A percentile compares a stretch with the other conserved stretches of the same genome.
These are phyloP conservation scores for Astreopora myriophthalma DNA, from an alignment of 64 coral and sea anemone genomes.

Conservation along the genomic window DNA sequence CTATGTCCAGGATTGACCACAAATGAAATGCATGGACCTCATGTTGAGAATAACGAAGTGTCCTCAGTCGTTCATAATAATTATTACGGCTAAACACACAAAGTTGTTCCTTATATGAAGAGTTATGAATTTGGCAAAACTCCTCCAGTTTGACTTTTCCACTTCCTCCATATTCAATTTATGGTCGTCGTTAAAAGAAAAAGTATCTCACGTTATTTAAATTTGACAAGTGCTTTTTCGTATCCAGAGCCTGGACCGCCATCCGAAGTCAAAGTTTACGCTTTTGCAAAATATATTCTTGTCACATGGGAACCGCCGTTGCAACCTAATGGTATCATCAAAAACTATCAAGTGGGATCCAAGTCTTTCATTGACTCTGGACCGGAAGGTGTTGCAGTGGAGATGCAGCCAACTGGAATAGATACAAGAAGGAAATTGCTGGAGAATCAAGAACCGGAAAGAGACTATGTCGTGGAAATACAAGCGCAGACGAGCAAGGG, in stretches of 20 bases:
- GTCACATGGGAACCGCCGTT: constrained; percentile 31
- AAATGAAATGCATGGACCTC: too few relatives aligned
- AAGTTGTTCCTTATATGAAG: too few relatives aligned
- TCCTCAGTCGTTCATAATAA: too few relatives aligned
- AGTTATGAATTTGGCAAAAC: too few relatives aligned
- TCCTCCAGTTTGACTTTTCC: too few relatives aligned
- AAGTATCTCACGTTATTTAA: too few relatives aligned
- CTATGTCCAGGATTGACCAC: too few relatives aligned
- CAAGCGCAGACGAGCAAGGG: constrained; percentile 15
- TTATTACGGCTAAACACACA: too few relatives aligned
- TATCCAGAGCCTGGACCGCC: constrained; percentile 36
- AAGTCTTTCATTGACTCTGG: not conserved
- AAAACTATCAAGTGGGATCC: constrained; percentile 17
- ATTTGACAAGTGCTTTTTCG: too few relatives aligned
- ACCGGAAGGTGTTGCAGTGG: not conserved
- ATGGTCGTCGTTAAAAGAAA: too few relatives aligned
- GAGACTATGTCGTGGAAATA: constrained; percentile 33
- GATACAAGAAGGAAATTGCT: not conserved
- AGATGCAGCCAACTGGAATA: not conserved
- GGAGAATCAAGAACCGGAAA: not conserved
- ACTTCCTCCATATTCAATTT: too few relatives aligned
- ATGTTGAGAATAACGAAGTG: too few relatives aligned
- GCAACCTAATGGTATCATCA: constrained; percentile 58
- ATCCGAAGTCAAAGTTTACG: constrained; percentile 3
- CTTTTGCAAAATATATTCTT: constrained; percentile 66